phyloP scores from a whole-genome alignment of 2,888 invertebrate species.

The Drepanosiphum platanoidis region DNA sequence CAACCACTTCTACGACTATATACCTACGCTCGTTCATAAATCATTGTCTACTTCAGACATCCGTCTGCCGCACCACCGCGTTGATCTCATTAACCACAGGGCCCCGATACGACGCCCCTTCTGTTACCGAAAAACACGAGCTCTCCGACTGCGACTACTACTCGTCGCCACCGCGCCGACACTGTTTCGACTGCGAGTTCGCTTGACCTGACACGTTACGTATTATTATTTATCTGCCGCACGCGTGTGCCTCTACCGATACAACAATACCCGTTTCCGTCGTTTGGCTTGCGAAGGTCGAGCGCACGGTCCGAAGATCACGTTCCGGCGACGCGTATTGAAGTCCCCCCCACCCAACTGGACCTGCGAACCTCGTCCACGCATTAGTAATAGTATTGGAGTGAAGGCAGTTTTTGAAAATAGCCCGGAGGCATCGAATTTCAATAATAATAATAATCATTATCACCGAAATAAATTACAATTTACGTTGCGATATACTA shows the following conservation, averaged over 20 bases:
- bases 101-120: neutral
- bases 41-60: conserved; percentile 54
- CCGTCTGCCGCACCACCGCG: neutral
- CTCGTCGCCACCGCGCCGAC: neutral
- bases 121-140: neutral
- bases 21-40: conserved; percentile 8
- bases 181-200: neutral
- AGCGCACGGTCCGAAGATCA: too few species aligned
- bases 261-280: neutral
- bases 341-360: too few species aligned
- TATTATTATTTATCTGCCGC: neutral
- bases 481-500: too few species aligned
- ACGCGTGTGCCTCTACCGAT: neutral
- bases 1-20: neutral
- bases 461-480: too few species aligned
- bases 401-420: too few species aligned
- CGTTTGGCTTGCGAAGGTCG: too few species aligned
- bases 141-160: neutral
- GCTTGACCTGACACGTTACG: neutral
- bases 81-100: conserved; percentile 37
- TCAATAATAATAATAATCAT: too few species aligned
- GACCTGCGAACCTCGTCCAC: too few species aligned
- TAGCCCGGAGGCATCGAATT: too few species aligned
- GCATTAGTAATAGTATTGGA: too few species aligned
- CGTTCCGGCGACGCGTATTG: too few species aligned